phyloP scores from a whole-genome alignment of 2,113 vertebrate genomes.

The Pteruthius melanotis region DNA sequence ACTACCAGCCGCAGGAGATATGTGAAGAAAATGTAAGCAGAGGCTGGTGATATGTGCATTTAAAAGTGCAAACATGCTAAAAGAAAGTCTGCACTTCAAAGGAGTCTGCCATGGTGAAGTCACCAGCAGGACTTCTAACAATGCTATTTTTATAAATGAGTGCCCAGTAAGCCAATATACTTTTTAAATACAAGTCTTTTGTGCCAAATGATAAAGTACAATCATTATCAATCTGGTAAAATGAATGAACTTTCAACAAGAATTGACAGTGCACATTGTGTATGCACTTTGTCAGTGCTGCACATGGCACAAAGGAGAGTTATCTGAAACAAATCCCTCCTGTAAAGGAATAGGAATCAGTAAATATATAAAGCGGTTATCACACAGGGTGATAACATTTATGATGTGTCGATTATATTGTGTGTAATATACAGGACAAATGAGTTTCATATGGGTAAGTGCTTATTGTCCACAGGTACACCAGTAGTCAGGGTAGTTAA shows the following conservation, averaged over 20 bases:
- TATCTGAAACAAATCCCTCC: slow-evolving; percentile 54
- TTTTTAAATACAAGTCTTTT: slow-evolving; percentile 46
- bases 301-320: slow-evolving; percentile 10
- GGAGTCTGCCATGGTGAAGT: slow-evolving; percentile 23
- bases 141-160: slow-evolving; percentile 58
- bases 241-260: slow-evolving; percentile 56
- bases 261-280: background rate
- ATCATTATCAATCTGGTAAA: slow-evolving; percentile 38
- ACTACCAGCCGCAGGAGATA: background rate
- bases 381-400: background rate
- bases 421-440: slow-evolving; percentile 36
- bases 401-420: background rate
- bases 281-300: slow-evolving; percentile 8
- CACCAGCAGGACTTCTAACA: slow-evolving; percentile 11
- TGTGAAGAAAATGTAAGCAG: background rate
- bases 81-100: slow-evolving; percentile 64
- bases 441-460: background rate
- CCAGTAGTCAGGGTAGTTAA: background rate
- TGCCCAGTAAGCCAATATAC: slow-evolving; percentile 43
- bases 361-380: slow-evolving; percentile 21
- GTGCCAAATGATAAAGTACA: slow-evolving; percentile 52
- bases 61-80: slow-evolving; percentile 48
- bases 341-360: slow-evolving; percentile 36
- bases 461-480: background rate
- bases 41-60: background rate